A percentile compares a stretch with the other conserved stretches of the same genome.
Conservation (phyloP, 2,113 vertebrate species). For the Oplegnathus fasciatus region DNA sequence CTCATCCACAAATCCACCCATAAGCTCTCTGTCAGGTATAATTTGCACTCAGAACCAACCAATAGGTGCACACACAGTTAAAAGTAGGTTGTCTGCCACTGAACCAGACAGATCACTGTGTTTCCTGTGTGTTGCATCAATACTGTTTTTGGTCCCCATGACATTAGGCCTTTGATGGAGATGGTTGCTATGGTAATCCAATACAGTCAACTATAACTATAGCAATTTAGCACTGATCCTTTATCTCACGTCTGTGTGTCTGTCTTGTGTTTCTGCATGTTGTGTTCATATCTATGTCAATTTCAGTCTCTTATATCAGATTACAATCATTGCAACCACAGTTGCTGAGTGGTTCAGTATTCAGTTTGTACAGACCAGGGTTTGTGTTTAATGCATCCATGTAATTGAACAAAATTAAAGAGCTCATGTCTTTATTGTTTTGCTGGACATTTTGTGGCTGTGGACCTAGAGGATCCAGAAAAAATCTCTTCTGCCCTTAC, state of each 20-base stretch:
- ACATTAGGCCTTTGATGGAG: slow-evolving; percentile 6
- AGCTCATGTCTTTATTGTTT: not conserved
- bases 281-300: not conserved
- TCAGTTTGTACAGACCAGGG: not conserved
- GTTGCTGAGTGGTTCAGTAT: not conserved
- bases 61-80: not conserved
- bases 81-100: not conserved
- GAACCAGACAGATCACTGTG: not conserved
- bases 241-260: not conserved
- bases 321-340: not conserved
- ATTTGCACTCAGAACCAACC: not conserved
- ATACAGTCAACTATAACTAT: not conserved
- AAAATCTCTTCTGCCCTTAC: not conserved
- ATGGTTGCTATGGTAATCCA: not conserved
- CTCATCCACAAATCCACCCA: not conserved
- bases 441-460: not conserved
- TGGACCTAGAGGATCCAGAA: not conserved
- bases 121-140: slow-evolving; percentile 25
- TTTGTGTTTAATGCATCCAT: not conserved
- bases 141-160: not conserved
- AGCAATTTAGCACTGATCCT: not conserved
- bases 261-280: not conserved
- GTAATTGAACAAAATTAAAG: not conserved
- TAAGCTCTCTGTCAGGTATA: not conserved
- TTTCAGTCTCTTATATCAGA: not conserved